Evolutionary conservation across 2,888 invertebrate species (phyloP), one percentile per base, ranked within the genome.

Genomic region (Tenthredo distinguenda): DNA sequence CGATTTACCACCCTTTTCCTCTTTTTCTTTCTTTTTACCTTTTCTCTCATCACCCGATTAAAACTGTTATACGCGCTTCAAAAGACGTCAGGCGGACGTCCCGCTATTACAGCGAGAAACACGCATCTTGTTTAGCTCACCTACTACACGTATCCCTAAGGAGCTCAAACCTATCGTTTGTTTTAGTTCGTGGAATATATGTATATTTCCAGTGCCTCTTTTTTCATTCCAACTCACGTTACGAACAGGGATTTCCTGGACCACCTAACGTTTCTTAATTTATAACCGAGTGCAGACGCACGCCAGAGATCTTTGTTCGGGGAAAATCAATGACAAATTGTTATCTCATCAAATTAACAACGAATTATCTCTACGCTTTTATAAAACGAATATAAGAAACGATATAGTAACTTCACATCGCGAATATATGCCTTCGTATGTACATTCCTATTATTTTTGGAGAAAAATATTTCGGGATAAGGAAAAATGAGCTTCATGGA

Each of bases 181-280:
- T 31, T 76, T 76, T 76, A 76, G 21, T 76, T 47, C 15, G 21
- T 72, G 2, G 40, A 72, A 40, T 6, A 18, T 18, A 37, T 26
- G 10, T 47, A 40, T 43, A 18, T 43, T 72, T 72, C 40, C 40
- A 40, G n/a, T 40, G 72, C 40, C 1, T 72, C 18, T 72, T 72
- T 72, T 72, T 40, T 40, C 18, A 21, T n/a, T 55, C 7, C 18
- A 55, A 55, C 5, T 55, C n/a, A 55, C 55, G n/a, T 55, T 55
- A n/a, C n/a, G 55, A 37, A 72, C 26, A 47, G 31, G 26, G 47
- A 76, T 76, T 76, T 26, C 26, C 21, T 15, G 76, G 76, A 76
- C 76, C 50, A 47, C 76, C 50, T 47, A 76, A 76, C n/a, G 47
- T 76, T 76, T 50, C 47, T 26, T 50, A 50, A 47, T 76, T 76